phyloP scores from a whole-genome alignment of 2,113 vertebrate genomes.

The human (Homo sapiens) region DNA sequence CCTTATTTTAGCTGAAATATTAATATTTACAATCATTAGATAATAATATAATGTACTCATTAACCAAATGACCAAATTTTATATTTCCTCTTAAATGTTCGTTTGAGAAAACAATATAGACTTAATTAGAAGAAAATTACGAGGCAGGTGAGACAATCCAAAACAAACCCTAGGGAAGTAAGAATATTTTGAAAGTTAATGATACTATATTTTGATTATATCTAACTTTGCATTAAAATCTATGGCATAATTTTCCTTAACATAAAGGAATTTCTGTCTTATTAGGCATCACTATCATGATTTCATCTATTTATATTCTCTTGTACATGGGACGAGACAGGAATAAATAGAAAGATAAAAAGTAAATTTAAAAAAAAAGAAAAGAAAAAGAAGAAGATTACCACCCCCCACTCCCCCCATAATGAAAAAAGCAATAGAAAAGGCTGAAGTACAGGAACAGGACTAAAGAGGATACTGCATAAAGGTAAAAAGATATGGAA shows the following conservation, averaged over 20 bases:
- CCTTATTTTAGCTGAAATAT: neutral
- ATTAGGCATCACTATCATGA: neutral
- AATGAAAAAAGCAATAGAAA: neutral
- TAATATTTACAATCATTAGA: neutral
- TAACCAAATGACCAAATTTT: neutral
- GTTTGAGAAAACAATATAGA: neutral
- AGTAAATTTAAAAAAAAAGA: neutral
- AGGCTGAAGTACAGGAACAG: neutral
- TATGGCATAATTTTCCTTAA: neutral
- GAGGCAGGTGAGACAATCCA: neutral
- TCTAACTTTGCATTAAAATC: neutral
- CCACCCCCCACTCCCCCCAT: rapidly evolving
- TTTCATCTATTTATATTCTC: neutral
- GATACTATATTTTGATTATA: neutral
- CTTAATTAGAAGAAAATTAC: neutral
- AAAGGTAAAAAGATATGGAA: neutral
- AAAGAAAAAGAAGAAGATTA: neutral
- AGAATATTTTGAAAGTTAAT: neutral
- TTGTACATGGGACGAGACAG: neutral
- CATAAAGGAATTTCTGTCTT: neutral
- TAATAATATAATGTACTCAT: neutral
- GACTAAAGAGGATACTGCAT: neutral
- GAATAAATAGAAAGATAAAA: neutral
- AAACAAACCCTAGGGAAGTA: neutral
- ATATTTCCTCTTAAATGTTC: neutral